Base-by-base conservation (phyloP, 2,888 invertebrate species). In the Ellobium chinense region DNA sequence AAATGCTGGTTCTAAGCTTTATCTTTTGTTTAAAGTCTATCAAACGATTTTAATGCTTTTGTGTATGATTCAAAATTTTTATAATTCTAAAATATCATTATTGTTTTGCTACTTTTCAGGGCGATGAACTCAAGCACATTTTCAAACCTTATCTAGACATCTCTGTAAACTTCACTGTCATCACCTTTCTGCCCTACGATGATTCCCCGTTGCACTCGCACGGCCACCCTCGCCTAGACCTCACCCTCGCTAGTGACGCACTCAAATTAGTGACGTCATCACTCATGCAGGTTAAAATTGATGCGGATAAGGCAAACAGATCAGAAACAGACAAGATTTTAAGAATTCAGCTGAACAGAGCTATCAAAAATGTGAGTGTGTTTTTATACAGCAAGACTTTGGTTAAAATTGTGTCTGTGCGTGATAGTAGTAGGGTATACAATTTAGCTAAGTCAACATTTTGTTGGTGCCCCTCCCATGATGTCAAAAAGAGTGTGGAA, bases 81-180 rank as follows among this genome's bases (percentile, higher is more conserved):
- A 24, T n/a, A 62, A 12, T 9, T n/a, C 62, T 9, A 62, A 62
- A 62, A 24, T 7, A 62, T n/a, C 36, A 31, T 34, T 56, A 37
- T n/a, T n/a, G n/a, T n/a, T 39, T 14, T n/a, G n/a, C n/a, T n/a
- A n/a, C n/a, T n/a, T 76, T 78, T n/a, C 83, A 89, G 89, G 88
- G 88, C 0, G 86, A 88, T 75, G 85, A 87, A 27, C 79, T 89
- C 7, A 79, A 82, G 2, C 81, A 84, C 34, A 81, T 89, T 5
- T 87, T 89, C 78, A 72, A 73, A 9, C 70, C 65, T 7, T 89
- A 86, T 80, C 76, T 82, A 0, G 89, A 89, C 75, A 86, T 90
- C 60, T 84, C 87, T 24, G 85, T 88, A 58, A 90, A 90, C 79
- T 90, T 89, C 80, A 90, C 89, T 0, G 82, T 89, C 27, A 86